Evolutionary conservation across 2,113 vertebrate species (phyloP), one percentile per base, ranked within the genome.

Genomic region (Coptodon bakossiorum): DNA sequence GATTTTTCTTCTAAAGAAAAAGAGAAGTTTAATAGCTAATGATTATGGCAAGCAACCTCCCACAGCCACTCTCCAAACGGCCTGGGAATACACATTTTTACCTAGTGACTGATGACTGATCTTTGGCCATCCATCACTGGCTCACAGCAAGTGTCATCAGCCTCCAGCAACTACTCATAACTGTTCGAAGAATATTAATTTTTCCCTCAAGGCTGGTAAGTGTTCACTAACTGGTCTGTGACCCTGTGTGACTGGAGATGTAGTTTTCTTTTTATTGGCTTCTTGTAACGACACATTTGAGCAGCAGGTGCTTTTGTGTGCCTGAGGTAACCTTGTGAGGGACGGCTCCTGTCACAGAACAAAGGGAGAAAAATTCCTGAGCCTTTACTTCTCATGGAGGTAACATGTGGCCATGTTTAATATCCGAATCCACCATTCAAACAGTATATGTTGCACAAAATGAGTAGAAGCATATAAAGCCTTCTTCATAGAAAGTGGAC

Each of bases 231-330:
- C 66, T 45, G 22, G 66, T 43, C 66, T 45, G 22, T 73, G 38
- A 22, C 8, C 68, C 40, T 45, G 22, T 6, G 13, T 6, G 22
- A 45, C 68, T 45, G 34, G 34, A 34, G 34, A 6, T 7, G 61
- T 66, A 66, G 17, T 66, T 66, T 73, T 73, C 68, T 73, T 45
- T 73, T 73, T 16, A 45, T 73, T 45, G 66, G 66, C 66, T 24
- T 3, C 22, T 73, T 45, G 38, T 43, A 73, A 73, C 2, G 14
- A 27, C 9, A 73, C 14, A 27, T 73, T 45, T 27, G 7, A 6
- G 27, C 3, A 3, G 22, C 40, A 73, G 68, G 22, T 45, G 38
- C 24, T 27, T 38, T 45, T 27, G 68, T 73, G 61, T 66, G 61
- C 12, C 66, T 16, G 66, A 40, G 63, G 22, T 68, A 40, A 68